Conservation (phyloP, 2,888 invertebrate species). For the Lathronympha strigana region DNA sequence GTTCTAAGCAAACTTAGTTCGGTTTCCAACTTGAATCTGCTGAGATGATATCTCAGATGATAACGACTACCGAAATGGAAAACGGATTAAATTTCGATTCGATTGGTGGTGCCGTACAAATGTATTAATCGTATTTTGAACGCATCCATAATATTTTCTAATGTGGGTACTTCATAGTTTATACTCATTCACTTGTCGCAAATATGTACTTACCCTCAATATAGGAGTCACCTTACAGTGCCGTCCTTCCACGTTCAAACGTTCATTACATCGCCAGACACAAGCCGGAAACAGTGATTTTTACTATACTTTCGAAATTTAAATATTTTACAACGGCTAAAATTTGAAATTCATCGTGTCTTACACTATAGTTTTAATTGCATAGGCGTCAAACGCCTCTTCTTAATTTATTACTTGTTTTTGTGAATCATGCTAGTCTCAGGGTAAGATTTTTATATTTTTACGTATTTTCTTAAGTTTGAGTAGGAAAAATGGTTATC, state of each 20-base stretch:
- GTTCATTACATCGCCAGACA: slow-evolving; percentile 68
- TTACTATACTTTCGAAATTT: slow-evolving; percentile 48
- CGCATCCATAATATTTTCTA: slow-evolving; percentile 6
- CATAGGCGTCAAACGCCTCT: slow-evolving; percentile 41
- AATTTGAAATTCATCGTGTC: slow-evolving; percentile 31
- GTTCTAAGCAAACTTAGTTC: too few relatives aligned
- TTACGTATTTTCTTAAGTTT: slow-evolving; percentile 33
- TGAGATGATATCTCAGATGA: too few relatives aligned
- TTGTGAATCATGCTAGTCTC: slow-evolving; percentile 64
- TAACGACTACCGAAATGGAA: neutral
- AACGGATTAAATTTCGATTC: neutral
- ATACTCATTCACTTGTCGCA: neutral
- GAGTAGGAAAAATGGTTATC: neutral
- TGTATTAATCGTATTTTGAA: slow-evolving; percentile 4
- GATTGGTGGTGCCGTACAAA: neutral
- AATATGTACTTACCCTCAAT: slow-evolving; percentile 52
- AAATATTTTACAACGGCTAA: slow-evolving; percentile 43
- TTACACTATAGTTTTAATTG: slow-evolving; percentile 45
- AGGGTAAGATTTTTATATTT: slow-evolving; percentile 60
- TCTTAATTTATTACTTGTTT: slow-evolving; percentile 46
- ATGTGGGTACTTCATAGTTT: slow-evolving; percentile 22
- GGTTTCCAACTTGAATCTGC: too few relatives aligned
- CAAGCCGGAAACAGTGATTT: slow-evolving; percentile 61
- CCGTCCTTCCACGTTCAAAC: slow-evolving; percentile 51
- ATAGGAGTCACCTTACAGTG: slow-evolving; percentile 18